Evolutionary conservation across 2,113 vertebrate genomes (phyloP).

Genomic region (Varanus komodoensis): DNA sequence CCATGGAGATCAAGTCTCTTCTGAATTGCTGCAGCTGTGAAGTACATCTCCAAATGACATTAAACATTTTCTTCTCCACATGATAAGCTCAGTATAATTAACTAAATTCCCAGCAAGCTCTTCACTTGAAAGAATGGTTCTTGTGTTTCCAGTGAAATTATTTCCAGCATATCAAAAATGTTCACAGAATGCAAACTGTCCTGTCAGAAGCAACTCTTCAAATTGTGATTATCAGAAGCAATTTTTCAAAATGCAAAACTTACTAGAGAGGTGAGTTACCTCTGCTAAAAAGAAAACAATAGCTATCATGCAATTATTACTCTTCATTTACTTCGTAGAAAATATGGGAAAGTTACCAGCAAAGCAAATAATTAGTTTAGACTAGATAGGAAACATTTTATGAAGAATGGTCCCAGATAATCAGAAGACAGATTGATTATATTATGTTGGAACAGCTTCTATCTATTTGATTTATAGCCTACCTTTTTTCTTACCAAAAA

Average conservation of each 20-base stretch:
- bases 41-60: constrained; percentile 39
- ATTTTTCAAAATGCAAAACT: constrained; percentile 5
- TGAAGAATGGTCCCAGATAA: neutral
- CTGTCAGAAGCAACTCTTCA: constrained; percentile 14
- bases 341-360: neutral
- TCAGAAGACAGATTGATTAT: neutral
- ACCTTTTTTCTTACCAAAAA: neutral
- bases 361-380: neutral
- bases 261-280: constrained; percentile 12
- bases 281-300: neutral
- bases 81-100: constrained; percentile 42
- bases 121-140: constrained; percentile 37
- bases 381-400: neutral
- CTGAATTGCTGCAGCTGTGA: constrained; percentile 35
- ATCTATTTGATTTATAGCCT: too few species aligned
- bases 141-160: constrained; percentile 43
- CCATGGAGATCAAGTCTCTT: constrained; percentile 32
- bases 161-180: constrained; percentile 32
- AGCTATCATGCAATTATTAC: neutral
- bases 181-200: neutral
- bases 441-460: neutral
- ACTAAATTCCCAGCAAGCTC: constrained; percentile 37
- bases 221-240: constrained; percentile 1
- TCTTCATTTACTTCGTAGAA: neutral
- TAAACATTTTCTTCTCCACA: constrained; percentile 44